Percentiles rank a stretch among this genome's conserved stretches.
phyloP scores from a whole-genome alignment of 2,797 vertebrate genomes.

The Thunnus albacares region DNA sequence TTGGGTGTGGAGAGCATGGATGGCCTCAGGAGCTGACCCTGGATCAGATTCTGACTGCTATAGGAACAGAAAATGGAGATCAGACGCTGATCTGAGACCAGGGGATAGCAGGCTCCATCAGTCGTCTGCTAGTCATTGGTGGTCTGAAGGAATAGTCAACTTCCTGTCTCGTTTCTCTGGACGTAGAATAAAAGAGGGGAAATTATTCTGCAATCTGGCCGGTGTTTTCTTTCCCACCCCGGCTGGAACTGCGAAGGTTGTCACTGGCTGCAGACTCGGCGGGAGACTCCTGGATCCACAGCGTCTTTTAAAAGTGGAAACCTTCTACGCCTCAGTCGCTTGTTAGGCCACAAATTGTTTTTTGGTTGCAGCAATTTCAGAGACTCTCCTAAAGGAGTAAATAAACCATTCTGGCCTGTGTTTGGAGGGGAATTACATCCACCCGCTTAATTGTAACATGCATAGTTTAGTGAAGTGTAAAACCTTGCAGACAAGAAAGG shows the following conservation, averaged over 20 bases:
- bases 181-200: slow-evolving; percentile 86
- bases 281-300: slow-evolving; percentile 52
- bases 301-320: slow-evolving; percentile 59
- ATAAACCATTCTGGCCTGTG: slow-evolving; percentile 66
- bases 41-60: slow-evolving; percentile 57
- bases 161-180: slow-evolving; percentile 88
- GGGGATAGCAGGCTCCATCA: slow-evolving; percentile 29
- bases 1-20: slow-evolving; percentile 39
- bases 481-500: slow-evolving; percentile 48
- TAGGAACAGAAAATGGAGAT: slow-evolving; percentile 25
- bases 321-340: slow-evolving; percentile 55
- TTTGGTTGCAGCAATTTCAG: slow-evolving; percentile 76
- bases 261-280: slow-evolving; percentile 57
- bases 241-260: slow-evolving; percentile 77
- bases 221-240: slow-evolving; percentile 74
- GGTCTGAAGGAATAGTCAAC: slow-evolving; percentile 85
- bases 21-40: slow-evolving; percentile 62
- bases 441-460: slow-evolving; percentile 70
- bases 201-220: slow-evolving; percentile 87
- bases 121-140: slow-evolving; percentile 80
- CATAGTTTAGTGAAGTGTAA: slow-evolving; percentile 65
- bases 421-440: slow-evolving; percentile 72
- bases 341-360: slow-evolving; percentile 75
- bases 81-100: slow-evolving; percentile 70
- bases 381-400: slow-evolving; percentile 74